Evolutionary conservation across 35 echinoderm and acorn worm genomes (phyloP).

Genomic region (Lytechinus variegatus): DNA sequence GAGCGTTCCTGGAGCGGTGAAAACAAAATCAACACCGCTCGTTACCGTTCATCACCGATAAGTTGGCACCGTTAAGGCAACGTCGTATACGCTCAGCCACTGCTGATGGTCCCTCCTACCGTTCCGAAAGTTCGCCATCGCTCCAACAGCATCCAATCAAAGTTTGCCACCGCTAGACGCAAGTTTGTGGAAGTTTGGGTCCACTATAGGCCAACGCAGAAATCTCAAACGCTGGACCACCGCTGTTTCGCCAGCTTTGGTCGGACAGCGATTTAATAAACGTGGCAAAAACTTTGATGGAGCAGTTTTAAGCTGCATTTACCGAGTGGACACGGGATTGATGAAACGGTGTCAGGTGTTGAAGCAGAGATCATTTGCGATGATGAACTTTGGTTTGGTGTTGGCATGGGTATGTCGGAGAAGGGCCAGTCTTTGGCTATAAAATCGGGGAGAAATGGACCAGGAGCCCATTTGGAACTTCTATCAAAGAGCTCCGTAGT

Average conservation of each 20-base stretch:
- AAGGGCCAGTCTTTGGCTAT: no score
- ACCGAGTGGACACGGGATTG: slow-evolving; percentile 12
- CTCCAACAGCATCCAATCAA: no score
- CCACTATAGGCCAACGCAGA: slow-evolving; percentile 37
- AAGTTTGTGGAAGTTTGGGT: slow-evolving; percentile 24
- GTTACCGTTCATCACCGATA: not conserved
- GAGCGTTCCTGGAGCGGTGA: slow-evolving; percentile 38
- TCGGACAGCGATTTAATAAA: no score
- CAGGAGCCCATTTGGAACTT: no score
- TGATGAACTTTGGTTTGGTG: slow-evolving; percentile 36
- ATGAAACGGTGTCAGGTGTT: slow-evolving; percentile 18
- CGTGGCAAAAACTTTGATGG: no score
- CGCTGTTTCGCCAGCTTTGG: slow-evolving; percentile 37
- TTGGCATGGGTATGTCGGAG: slow-evolving; percentile 38
- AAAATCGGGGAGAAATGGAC: no score
- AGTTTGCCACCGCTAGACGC: slow-evolving; percentile 40
- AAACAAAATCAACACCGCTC: slow-evolving; percentile 32
- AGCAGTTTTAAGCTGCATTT: not conserved
- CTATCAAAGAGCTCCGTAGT: no score
- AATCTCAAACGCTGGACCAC: slow-evolving; percentile 26
- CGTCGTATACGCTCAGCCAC: not conserved
- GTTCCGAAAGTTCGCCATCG: slow-evolving; percentile 12
- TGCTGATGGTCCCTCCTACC: slow-evolving; percentile 36
- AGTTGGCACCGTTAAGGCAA: no score
- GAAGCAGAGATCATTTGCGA: slow-evolving; percentile 1